These are phyloP conservation scores for Vipera latastei DNA, from an alignment of 2,797 vertebrate species.

Conservation along the genomic window DNA sequence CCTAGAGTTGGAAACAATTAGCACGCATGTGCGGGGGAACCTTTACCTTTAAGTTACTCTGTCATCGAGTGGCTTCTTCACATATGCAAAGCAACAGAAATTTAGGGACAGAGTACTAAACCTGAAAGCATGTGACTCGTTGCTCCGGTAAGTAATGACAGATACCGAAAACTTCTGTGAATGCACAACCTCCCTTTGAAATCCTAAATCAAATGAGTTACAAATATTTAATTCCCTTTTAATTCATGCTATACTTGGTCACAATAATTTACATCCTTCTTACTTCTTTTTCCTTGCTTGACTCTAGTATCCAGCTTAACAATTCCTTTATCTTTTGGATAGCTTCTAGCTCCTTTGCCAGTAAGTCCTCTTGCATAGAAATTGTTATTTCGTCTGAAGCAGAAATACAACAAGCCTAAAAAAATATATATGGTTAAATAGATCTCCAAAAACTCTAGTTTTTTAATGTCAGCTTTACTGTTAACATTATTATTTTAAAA, in stretches of 20 bases:
- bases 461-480: neutral
- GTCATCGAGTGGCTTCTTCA: neutral
- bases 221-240: neutral
- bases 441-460: neutral
- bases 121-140: neutral
- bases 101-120: neutral
- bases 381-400: conserved; percentile 59
- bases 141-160: neutral
- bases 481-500: conserved; percentile 5
- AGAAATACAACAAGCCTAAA: conserved; percentile 65
- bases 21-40: too few species aligned
- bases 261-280: conserved; percentile 18
- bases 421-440: conserved; percentile 45
- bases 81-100: neutral
- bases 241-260: neutral
- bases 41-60: neutral
- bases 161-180: neutral
- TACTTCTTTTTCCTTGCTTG: conserved; percentile 73
- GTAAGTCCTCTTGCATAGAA: conserved; percentile 72
- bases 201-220: neutral
- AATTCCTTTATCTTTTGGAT: conserved; percentile 74
- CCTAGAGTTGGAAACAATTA: too few species aligned
- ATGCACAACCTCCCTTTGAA: neutral
- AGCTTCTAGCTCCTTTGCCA: conserved; percentile 78
- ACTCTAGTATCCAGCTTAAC: conserved; percentile 73